Evolutionary conservation across 2,888 invertebrate genomes (phyloP), one percentile per base, ranked within the genome.

Genomic region (Drosophila putrida): DNA sequence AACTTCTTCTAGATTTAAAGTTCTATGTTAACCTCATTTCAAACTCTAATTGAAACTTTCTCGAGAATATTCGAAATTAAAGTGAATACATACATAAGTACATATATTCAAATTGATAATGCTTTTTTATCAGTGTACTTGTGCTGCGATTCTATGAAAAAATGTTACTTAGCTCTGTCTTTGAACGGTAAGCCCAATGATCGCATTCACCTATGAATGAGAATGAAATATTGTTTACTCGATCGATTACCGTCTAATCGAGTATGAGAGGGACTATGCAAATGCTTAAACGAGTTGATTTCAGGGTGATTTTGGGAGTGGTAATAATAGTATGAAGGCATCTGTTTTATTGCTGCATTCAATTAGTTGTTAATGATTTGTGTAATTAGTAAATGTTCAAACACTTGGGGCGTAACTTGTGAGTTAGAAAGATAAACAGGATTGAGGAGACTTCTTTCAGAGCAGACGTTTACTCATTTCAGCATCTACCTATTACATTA

Each of bases 351-450:
- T 67, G 41, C 70, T 47, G 33, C 28, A 49, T 50, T 68, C 67
- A 73, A 76, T 71, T 71, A 71, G 65, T 71, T 73, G 83, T 57
- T 67, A 80, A 83, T 80, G 60, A 67, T 57, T 82, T 82, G 62
- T 58, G 66, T 70, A 77, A 80, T 86, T 80, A 76, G 71, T 71
- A 60, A 61, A 61, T 53, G 47, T 43, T 38, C 63, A 64, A 54
- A 58, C 64, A 64, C 47, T 31, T 13, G 11, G 27, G 28, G 25
- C 28, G 5, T 33, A 50, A 65, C 53, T 38, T 61, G 80, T 35
- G 58, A 66, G 70, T 71, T 20, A 25, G 4, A 57, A 28, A 8
- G 25, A 51, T 58, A 46, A 68, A 72, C 63, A 76, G 33, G 20
- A 13, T 27, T 2, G 11, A 9, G n/a, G 5, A 15, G 9, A 25